These are phyloP conservation scores for Hormiphora californensis DNA, from an alignment of 37 sponge, comb jelly and placozoan genomes.

Conservation along the genomic window DNA sequence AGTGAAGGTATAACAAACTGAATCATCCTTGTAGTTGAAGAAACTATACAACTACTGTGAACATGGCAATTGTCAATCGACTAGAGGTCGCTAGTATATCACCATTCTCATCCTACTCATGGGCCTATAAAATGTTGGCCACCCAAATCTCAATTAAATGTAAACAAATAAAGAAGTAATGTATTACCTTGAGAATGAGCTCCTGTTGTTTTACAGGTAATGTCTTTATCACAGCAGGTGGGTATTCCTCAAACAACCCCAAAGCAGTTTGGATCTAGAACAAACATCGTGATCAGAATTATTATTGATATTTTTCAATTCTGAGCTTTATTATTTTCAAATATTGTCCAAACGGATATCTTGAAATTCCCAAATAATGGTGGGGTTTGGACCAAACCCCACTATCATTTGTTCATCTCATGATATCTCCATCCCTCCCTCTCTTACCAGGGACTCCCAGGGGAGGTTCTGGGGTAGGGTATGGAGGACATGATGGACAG, in stretches of 20 bases:
- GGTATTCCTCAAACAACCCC: neutral
- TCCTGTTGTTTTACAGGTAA: conserved; percentile 9
- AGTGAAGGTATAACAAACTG: no score
- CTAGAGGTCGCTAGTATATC: no score
- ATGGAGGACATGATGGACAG: conserved; percentile 26
- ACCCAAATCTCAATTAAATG: no score
- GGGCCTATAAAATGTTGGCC: no score
- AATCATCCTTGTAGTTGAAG: no score
- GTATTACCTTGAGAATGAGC: conserved; percentile 44
- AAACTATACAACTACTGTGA: no score
- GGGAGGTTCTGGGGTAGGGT: conserved; percentile 13
- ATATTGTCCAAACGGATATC: neutral
- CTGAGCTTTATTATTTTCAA: neutral
- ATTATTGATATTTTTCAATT: neutral
- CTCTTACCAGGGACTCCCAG: neutral
- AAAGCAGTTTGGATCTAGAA: neutral
- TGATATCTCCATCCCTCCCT: neutral
- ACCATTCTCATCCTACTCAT: no score
- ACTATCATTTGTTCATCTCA: neutral
- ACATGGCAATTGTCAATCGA: no score
- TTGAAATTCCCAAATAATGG: neutral
- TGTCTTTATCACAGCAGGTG: neutral
- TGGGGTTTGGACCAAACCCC: neutral
- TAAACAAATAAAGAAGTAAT: no score
- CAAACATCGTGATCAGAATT: neutral